Base-by-base conservation (phyloP, 2,888 invertebrate genomes). In the Diaprepes abbreviatus region DNA sequence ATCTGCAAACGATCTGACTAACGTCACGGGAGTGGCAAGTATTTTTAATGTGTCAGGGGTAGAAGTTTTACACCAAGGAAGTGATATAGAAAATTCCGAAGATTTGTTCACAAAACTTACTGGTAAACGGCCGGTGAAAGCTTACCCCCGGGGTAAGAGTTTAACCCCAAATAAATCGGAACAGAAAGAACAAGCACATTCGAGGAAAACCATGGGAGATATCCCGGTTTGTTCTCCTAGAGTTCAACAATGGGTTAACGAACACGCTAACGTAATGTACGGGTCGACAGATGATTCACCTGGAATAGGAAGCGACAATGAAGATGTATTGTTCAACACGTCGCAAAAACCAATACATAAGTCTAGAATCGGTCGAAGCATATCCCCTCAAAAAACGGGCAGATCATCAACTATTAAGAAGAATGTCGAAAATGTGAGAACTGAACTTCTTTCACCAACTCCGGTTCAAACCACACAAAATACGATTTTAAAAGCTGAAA, bases 1-100 rank as follows among this genome's bases (percentile, higher is more conserved):
- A 36, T 74, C 71, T 6, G 35, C 28, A 5, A 76, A 76, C 64
- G 75, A 77, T 50, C 48, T 76, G n/a, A 63, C 55, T 14, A 70
- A 79, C 43, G 59, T 81, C 3, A 70, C 54, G 35, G 79, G 79
- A 5, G 74, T 80, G 2, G 77, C 77, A 19, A 66, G 74, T 21
- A 43, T 82, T 3, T 74, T 81, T 14, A 73, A 69, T n/a, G 62
- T 66, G 4, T 68, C 73, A 2, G 69, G 65, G 6, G 57, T 69
- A n/a, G 67, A 72, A 4, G 66, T 69, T 12, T 48, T 73, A 10
- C 69, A 70, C 40, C 66, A 67, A 10, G 68, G 63, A 6, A 66
- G 66, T 28, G 74, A 77, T 54, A 74, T 74, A 38, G 75, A 75
- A 52, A 74, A 77, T 35, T 73, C 74, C 10, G 75, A 74, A 52